phyloP scores from a whole-genome alignment of 2,113 vertebrate species.

The Pristiophorus japonicus region DNA sequence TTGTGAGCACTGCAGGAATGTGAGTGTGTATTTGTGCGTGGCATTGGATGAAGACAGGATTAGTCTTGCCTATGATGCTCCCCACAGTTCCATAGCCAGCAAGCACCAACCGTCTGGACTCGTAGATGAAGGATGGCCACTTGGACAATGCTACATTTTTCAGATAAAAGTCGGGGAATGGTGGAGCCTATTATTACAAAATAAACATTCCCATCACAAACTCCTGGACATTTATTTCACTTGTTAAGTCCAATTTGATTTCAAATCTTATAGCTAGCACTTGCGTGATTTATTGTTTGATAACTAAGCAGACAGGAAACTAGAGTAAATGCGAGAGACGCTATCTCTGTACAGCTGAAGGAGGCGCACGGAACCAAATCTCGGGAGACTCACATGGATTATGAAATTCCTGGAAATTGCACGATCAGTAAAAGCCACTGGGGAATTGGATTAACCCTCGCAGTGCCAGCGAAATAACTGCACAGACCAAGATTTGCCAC shows the following conservation, averaged over 20 bases:
- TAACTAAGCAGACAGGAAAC: constrained; percentile 11
- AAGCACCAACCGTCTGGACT: too few relatives aligned
- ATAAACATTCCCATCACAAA: not conserved
- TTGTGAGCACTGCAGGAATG: not conserved
- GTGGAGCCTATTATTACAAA: not conserved
- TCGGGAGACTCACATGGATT: not conserved
- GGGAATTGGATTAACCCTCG: not conserved
- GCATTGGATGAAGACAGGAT: not conserved
- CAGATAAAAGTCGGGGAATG: not conserved
- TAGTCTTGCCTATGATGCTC: not conserved
- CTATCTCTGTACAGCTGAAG: not conserved
- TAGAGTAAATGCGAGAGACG: not conserved
- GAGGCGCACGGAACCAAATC: not conserved
- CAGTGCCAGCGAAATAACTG: not conserved
- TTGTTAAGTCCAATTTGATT: not conserved
- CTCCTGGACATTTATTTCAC: not conserved
- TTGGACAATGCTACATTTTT: not conserved
- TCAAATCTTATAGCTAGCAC: not conserved
- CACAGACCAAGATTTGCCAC: not conserved
- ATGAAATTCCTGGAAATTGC: not conserved
- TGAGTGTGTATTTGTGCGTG: too few relatives aligned
- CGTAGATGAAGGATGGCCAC: not conserved
- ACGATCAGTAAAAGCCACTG: not conserved
- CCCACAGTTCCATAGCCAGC: too few relatives aligned
- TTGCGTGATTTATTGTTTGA: not conserved